Conservation (phyloP, 2,888 invertebrate species). For the Busseola fusca region DNA sequence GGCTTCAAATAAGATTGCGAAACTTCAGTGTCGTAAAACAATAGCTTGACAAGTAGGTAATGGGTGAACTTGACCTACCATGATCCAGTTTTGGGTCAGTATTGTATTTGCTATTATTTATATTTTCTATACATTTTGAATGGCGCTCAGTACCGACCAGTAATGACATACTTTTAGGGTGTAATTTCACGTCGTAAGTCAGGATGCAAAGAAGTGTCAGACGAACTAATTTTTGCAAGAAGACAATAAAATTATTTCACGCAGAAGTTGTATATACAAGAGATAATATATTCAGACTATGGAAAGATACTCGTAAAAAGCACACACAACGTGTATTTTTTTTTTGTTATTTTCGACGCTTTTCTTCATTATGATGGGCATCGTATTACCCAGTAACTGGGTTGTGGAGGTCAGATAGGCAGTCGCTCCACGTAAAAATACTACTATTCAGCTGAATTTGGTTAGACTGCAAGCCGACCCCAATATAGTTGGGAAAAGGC, state of each 20-base stretch:
- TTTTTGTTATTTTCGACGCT: background rate
- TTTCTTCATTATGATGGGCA: background rate
- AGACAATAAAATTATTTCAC: background rate
- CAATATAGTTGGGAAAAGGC: too few species aligned
- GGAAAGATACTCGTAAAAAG: too few species aligned
- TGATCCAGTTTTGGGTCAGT: conserved; percentile 27
- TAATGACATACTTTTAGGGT: conserved; percentile 3
- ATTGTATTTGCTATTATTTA: conserved; percentile 39
- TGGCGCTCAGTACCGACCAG: background rate
- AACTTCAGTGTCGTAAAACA: conserved; percentile 38
- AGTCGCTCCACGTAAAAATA: too few species aligned
- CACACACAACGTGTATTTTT: background rate
- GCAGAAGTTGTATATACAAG: background rate
- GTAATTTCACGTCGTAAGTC: background rate
- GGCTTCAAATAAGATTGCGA: conserved; percentile 28
- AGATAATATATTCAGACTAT: background rate
- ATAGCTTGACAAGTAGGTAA: conserved; percentile 41
- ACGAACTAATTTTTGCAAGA: background rate
- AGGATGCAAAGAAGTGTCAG: background rate
- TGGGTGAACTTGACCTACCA: conserved; percentile 35
- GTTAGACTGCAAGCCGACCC: too few species aligned
- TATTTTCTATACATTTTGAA: conserved; percentile 16
- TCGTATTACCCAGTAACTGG: too few species aligned
- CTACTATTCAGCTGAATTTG: too few species aligned
- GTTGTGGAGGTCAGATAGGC: too few species aligned